Evolutionary conservation across 1,140 invertebrate genomes (phyloP).

Genomic region (Cydia strobilella): DNA sequence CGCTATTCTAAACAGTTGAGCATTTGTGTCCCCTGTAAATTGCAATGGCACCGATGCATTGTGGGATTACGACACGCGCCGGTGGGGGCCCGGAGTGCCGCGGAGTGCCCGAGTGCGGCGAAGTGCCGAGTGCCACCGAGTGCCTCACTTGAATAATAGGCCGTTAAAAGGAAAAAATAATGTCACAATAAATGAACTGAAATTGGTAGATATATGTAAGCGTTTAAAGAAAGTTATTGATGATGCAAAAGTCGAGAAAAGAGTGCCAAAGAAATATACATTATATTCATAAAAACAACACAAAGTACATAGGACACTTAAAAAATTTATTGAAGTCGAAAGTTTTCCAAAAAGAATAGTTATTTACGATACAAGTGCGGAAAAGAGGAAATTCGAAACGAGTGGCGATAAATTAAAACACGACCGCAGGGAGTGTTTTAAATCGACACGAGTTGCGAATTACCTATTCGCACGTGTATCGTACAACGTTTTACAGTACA

Average conservation of each 20-base stretch:
- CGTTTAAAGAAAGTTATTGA: neutral
- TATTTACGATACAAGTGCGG: too few relatives aligned
- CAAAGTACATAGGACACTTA: too few relatives aligned
- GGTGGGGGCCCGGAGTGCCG: neutral
- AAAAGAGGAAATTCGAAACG: too few relatives aligned
- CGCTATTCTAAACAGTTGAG: conserved; percentile 4
- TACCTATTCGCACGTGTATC: too few relatives aligned
- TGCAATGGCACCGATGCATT: conserved; percentile 13
- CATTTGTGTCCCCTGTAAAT: conserved; percentile 20
- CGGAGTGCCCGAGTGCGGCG: neutral
- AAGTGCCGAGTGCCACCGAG: conserved; percentile 7
- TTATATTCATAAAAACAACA: too few relatives aligned
- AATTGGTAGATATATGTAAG: neutral
- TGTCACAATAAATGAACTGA: neutral
- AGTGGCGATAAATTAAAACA: too few relatives aligned
- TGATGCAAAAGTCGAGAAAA: neutral
- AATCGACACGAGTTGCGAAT: too few relatives aligned
- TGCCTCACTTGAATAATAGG: conserved; percentile 2
- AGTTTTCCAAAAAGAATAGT: too few relatives aligned
- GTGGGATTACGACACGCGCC: conserved; percentile 1
- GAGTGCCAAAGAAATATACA: too few relatives aligned
- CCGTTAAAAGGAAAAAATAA: neutral
- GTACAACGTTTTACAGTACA: too few relatives aligned
- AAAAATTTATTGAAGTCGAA: too few relatives aligned
- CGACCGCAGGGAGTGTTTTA: too few relatives aligned